phyloP scores from a whole-genome alignment of 2,888 invertebrate species.

The Metallyticus violacea region DNA sequence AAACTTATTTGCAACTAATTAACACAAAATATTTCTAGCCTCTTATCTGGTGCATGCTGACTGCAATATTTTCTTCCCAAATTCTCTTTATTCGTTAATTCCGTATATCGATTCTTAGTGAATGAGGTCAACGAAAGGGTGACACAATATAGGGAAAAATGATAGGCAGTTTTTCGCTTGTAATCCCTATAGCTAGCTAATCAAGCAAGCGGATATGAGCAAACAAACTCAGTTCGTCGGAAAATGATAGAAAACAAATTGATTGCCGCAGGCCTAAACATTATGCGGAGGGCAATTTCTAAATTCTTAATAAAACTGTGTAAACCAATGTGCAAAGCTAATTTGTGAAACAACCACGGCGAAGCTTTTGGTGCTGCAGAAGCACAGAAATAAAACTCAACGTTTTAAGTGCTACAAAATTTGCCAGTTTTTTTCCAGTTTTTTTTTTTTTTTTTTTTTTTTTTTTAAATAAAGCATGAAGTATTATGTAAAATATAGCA shows the following conservation, averaged over 20 bases:
- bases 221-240: neutral
- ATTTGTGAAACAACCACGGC: neutral
- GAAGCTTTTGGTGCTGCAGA: neutral
- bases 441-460: too few species aligned
- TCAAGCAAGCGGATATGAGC: neutral
- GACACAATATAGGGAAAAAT: neutral
- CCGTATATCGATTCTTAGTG: neutral
- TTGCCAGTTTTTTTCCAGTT: too few species aligned
- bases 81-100: neutral
- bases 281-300: neutral
- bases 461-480: too few species aligned
- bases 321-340: neutral
- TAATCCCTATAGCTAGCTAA: neutral
- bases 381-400: too few species aligned
- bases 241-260: neutral
- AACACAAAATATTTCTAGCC: too few species aligned
- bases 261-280: neutral
- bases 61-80: too few species aligned
- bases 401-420: too few species aligned
- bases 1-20: too few species aligned
- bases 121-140: neutral
- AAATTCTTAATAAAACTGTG: neutral
- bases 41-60: too few species aligned
- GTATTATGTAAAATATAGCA: too few species aligned
- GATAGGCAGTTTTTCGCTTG: neutral